Percentiles rank a stretch among this genome's conserved stretches.
Evolutionary conservation across 1,140 invertebrate species (phyloP).

Genomic region (Drosophila ironensis): DNA sequence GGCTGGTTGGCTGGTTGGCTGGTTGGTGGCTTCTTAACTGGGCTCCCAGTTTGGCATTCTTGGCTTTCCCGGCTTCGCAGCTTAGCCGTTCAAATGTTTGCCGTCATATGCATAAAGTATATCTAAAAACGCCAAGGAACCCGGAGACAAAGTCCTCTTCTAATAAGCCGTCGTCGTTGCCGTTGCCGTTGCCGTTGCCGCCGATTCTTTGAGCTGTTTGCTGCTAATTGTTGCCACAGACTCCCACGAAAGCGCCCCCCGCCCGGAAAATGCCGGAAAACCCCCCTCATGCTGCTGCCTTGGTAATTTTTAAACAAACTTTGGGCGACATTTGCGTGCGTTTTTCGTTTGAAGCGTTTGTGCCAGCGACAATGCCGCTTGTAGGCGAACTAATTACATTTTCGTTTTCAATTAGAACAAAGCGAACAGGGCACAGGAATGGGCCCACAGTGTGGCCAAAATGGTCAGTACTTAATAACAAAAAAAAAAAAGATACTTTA

Average conservation of each 20-base stretch:
- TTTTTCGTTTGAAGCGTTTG: slow-evolving; percentile 55
- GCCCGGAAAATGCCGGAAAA: not conserved
- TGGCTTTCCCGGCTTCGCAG: slow-evolving; percentile 33
- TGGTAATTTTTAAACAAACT: slow-evolving; percentile 69
- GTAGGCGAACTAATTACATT: slow-evolving; percentile 65
- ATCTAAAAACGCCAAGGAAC: not conserved
- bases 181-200: too few species aligned
- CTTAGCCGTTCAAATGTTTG: slow-evolving; percentile 35
- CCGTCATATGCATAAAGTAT: slow-evolving; percentile 54
- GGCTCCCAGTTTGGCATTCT: not conserved
- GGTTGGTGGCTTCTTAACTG: slow-evolving; percentile 2
- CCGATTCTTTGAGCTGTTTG: slow-evolving; percentile 43
- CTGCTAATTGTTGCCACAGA: slow-evolving; percentile 57
- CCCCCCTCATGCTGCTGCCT: slow-evolving; percentile 30
- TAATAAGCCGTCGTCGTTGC: slow-evolving; percentile 55
- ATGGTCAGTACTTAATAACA: not conserved
- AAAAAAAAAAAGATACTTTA: too few species aligned
- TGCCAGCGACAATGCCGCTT: slow-evolving; percentile 43
- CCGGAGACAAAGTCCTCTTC: not conserved
- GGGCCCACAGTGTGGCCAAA: not conserved
- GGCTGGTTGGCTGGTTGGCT: too few species aligned
- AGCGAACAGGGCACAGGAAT: slow-evolving; percentile 25
- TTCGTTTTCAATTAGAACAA: slow-evolving; percentile 69
- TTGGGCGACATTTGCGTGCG: slow-evolving; percentile 58
- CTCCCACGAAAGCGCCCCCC: not conserved